Percentiles rank a stretch among this genome's conserved stretches.
Evolutionary conservation across 2,113 vertebrate species (phyloP).

Genomic region (Macquaria ambigua): DNA sequence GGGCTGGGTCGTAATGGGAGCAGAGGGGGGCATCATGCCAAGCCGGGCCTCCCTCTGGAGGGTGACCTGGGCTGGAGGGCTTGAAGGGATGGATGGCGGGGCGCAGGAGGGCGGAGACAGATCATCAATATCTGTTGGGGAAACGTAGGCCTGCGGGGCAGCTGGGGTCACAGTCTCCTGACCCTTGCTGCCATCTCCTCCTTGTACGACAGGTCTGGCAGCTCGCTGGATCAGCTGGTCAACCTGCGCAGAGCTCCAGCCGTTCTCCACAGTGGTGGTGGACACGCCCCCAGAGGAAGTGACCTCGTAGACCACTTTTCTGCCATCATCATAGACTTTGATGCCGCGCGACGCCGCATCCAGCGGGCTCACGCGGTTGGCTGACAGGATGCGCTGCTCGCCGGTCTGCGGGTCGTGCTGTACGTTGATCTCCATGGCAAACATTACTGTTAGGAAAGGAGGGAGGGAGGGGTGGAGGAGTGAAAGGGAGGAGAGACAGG

Average conservation of each 20-base stretch:
- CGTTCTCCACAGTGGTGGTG: conserved; percentile 90
- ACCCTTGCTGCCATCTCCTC: conserved; percentile 79
- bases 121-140: conserved; percentile 66
- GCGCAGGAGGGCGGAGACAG: conserved; percentile 81
- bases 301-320: conserved; percentile 97
- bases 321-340: conserved; percentile 96
- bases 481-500: not conserved
- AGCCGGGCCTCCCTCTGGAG: conserved; percentile 87
- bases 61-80: conserved; percentile 85
- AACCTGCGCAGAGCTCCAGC: conserved; percentile 92
- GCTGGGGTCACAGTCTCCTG: conserved; percentile 84
- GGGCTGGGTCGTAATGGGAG: conserved; percentile 72
- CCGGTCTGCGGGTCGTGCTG: conserved; percentile 96
- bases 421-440: conserved; percentile 99
- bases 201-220: conserved; percentile 84
- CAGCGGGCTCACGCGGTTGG: conserved; percentile 89
- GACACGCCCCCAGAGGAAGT: conserved; percentile 88
- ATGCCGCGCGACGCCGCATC: conserved; percentile 92
- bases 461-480: conserved; percentile 15
- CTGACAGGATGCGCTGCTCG: conserved; percentile 94
- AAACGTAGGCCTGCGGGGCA: conserved; percentile 47
- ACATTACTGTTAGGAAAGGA: conserved; percentile 92
- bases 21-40: conserved; percentile 75
- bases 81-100: conserved; percentile 77
- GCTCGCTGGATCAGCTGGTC: conserved; percentile 93